Base-by-base conservation (phyloP, 2,888 invertebrate genomes). In the Maniola hyperantus region DNA sequence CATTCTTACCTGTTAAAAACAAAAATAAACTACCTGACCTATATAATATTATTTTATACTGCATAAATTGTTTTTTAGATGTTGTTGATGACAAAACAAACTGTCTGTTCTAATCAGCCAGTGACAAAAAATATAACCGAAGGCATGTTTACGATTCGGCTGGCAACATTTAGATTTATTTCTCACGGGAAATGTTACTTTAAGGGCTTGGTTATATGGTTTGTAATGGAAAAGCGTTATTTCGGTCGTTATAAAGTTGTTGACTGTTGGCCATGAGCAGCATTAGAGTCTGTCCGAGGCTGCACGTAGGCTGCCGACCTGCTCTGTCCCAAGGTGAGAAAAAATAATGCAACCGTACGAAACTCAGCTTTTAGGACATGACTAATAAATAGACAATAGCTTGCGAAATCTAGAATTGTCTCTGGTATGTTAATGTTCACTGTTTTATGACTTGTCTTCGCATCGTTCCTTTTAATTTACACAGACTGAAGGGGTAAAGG, bases 361-460 rank as follows among this genome's bases (percentile, higher is more conserved):
- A 70, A 67, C 67, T 65, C 63, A 70, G 73, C 74, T 88, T 87
- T 84, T 84, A 77, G 87, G 84, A 88, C 89, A 88, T 88, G 87
- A 89, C 89, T 84, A 89, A 89, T 85, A 79, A 89, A 89, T 85
- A 79, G 76, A 87, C 85, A 86, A 87, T 85, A 69, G 79, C 74
- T 88, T 87, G 79, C 83, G 74, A 70, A 76, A 79, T 76, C 53
- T 62, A 50, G 64, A 66, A 58, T 65, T 54, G 39, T 51, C 18
- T 48, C 64, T 69, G 61, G 61, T 65, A 69, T 69, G 51, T 60
- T 62, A 46, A 26, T 48, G 48, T 48, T 18, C 18, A 34, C 51
- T 51, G 42, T 33, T n/a, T 51, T 33, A 20, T 46, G 36, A 26
- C 42, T 50, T 57, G n/a, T 15, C 13, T 20, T 34, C 44, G 33